Evolutionary conservation across 2,113 vertebrate species (phyloP).

Genomic region (Ploceus nigricollis): DNA sequence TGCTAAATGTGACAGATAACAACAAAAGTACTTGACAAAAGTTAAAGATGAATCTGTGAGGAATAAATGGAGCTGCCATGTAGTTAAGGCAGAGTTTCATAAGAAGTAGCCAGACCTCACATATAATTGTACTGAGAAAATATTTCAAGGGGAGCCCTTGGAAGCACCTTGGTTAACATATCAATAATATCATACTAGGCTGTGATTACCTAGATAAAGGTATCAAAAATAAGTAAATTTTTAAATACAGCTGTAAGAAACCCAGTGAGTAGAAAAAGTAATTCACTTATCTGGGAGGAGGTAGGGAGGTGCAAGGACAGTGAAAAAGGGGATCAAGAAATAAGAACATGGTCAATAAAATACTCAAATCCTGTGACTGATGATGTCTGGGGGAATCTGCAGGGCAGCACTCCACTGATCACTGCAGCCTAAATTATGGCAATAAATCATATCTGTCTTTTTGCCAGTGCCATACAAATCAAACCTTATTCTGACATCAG

Average conservation of each 20-base stretch:
- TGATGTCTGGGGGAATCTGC: neutral
- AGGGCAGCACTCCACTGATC: neutral
- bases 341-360: neutral
- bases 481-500: neutral
- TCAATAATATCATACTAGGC: neutral
- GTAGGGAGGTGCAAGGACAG: neutral
- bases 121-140: neutral
- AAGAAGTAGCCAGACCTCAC: neutral
- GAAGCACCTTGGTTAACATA: neutral
- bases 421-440: neutral
- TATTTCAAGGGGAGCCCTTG: neutral
- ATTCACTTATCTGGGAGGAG: neutral
- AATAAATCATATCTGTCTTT: neutral
- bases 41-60: neutral
- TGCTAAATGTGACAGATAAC: neutral
- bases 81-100: neutral
- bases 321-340: neutral
- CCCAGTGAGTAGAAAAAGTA: neutral
- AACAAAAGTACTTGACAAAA: neutral
- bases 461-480: neutral
- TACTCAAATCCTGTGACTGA: accelerated
- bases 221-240: neutral
- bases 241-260: neutral
- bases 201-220: neutral
- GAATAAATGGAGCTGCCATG: neutral